Percentiles rank a stretch among this genome's conserved stretches.
Evolutionary conservation across 1,140 invertebrate genomes (phyloP).

Genomic region (Cotesia chilonis): DNA sequence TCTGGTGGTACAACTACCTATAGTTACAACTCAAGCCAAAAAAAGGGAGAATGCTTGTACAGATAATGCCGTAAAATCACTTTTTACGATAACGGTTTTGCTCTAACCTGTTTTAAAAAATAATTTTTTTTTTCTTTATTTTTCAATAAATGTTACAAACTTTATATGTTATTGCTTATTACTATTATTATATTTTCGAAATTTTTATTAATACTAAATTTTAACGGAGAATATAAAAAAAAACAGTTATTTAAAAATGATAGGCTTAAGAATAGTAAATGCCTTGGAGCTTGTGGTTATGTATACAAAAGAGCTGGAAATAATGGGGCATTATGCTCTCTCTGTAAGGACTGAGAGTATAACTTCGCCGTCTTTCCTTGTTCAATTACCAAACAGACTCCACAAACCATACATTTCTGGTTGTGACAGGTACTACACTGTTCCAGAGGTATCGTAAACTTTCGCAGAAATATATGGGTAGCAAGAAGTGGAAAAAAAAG

Average conservation of each 20-base stretch:
- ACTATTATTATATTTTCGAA: background rate
- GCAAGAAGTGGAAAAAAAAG: background rate
- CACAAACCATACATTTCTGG: conserved; percentile 51
- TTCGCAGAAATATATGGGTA: conserved; percentile 37
- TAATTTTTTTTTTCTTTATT: background rate
- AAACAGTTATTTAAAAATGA: background rate
- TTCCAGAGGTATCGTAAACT: conserved; percentile 42
- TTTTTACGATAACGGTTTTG: conserved; percentile 49
- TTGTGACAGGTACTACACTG: conserved; percentile 46
- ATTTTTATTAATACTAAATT: too few species aligned
- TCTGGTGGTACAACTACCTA: too few species aligned
- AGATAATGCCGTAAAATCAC: conserved; percentile 54
- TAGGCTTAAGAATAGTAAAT: background rate
- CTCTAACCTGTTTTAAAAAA: background rate
- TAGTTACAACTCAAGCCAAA: conserved; percentile 13
- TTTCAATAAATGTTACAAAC: background rate
- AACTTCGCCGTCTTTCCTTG: conserved; percentile 37
- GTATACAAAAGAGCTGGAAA: conserved; percentile 48
- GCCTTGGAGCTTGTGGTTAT: conserved; percentile 15
- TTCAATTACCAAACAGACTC: conserved; percentile 37
- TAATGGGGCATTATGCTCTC: conserved; percentile 55
- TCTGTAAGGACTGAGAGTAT: conserved; percentile 44
- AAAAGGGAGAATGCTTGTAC: conserved; percentile 26
- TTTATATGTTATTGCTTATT: background rate
- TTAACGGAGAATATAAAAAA: background rate